Evolutionary conservation across 2,797 vertebrate species (phyloP).

Genomic region (Chromis chromis): DNA sequence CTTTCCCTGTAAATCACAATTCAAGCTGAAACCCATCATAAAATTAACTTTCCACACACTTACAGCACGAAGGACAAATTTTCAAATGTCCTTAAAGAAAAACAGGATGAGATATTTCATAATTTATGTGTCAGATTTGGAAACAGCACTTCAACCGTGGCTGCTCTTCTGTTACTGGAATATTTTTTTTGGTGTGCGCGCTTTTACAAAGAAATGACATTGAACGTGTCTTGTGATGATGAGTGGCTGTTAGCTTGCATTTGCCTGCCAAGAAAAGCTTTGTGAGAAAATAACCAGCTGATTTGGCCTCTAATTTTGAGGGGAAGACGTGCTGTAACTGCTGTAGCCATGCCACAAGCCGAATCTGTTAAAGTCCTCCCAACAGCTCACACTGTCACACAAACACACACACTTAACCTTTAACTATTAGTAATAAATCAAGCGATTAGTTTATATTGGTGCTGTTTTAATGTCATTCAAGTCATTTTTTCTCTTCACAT

Average conservation of each 20-base stretch:
- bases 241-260: constrained; percentile 28
- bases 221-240: constrained; percentile 21
- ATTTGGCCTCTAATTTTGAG: constrained; percentile 24
- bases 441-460: background rate
- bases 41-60: background rate
- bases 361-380: constrained; percentile 15
- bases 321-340: constrained; percentile 21
- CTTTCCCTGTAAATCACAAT: background rate
- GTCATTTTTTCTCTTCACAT: background rate
- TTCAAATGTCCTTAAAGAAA: background rate
- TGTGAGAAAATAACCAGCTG: constrained; percentile 22
- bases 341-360: constrained; percentile 2
- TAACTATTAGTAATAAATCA: background rate
- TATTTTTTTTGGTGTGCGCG: background rate
- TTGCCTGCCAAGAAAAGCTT: constrained; percentile 37
- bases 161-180: constrained; percentile 4
- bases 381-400: background rate
- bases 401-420: background rate
- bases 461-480: constrained; percentile 2
- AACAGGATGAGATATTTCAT: background rate
- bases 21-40: background rate
- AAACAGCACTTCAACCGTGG: background rate
- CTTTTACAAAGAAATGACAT: background rate
- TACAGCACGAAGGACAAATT: background rate
- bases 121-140: background rate